Percentiles rank a stretch among this genome's conserved stretches.
These are phyloP conservation scores for Procambarus clarkii DNA, from an alignment of 1,140 invertebrate species.

Conservation along the genomic window DNA sequence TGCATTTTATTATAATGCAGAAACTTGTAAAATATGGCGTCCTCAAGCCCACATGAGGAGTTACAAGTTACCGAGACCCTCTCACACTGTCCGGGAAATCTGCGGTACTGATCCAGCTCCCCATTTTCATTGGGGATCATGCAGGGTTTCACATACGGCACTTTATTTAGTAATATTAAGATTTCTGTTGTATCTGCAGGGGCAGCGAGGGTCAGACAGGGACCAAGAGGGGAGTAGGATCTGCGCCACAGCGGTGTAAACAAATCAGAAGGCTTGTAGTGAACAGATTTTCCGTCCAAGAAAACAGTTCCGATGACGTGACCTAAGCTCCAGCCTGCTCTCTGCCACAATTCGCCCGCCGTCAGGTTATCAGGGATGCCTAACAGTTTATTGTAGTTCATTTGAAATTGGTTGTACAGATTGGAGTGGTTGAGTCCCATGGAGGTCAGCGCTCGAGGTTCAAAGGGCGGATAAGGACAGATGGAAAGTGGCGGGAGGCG, in stretches of 20 bases:
- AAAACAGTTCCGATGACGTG: neutral
- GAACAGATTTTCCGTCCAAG: neutral
- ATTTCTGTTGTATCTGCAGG: neutral
- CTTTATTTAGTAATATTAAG: neutral
- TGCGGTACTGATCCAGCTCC: neutral
- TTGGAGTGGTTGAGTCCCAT: constrained; percentile 38
- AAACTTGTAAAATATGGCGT: constrained; percentile 9
- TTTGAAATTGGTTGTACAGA: neutral
- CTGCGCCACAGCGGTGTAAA: constrained; percentile 7
- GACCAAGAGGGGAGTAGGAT: constrained; percentile 33
- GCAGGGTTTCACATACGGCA: constrained; percentile 9
- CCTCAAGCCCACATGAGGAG: constrained; percentile 43
- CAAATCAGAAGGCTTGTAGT: neutral
- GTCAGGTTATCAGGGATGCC: neutral
- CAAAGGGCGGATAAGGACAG: constrained; percentile 29
- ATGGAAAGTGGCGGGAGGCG: constrained; percentile 41
- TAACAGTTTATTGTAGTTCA: neutral
- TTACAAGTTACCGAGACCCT: neutral
- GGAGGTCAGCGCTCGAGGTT: constrained; percentile 7
- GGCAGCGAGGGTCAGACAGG: constrained; percentile 37
- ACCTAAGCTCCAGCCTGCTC: constrained; percentile 21
- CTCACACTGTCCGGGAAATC: neutral
- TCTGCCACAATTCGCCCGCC: constrained; percentile 10
- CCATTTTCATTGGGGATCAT: neutral
- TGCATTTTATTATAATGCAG: neutral